Conservation (phyloP, 2,113 vertebrate genomes). For the Etia nguti region DNA sequence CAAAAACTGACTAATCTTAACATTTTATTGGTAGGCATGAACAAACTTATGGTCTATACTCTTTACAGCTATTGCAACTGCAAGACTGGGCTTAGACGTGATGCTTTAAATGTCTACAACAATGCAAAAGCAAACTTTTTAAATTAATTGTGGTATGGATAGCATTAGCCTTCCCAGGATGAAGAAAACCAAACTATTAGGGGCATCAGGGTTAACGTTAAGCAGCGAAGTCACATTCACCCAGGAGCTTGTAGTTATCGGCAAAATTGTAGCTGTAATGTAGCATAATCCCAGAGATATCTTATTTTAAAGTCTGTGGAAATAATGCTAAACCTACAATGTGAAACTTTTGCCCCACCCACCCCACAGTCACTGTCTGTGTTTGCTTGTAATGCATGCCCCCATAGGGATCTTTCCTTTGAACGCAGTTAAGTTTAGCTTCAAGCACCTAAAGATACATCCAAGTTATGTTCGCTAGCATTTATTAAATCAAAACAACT, state of each 20-base stretch:
- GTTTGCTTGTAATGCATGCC: neutral
- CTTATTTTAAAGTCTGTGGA: neutral
- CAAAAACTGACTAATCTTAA: neutral
- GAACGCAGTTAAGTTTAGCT: neutral
- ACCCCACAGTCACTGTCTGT: neutral
- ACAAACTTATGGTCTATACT: neutral
- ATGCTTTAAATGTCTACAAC: neutral
- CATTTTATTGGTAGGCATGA: neutral
- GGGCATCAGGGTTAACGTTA: neutral
- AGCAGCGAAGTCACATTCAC: neutral
- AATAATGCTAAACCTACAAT: neutral
- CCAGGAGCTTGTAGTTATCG: neutral
- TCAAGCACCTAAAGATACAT: neutral
- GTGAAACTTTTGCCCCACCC: neutral
- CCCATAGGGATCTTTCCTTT: neutral
- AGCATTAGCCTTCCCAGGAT: neutral
- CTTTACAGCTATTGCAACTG: neutral
- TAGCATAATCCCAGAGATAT: neutral
- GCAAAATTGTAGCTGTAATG: neutral
- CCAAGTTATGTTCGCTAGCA: neutral
- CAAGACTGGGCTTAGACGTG: neutral
- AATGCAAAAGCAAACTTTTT: neutral
- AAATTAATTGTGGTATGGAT: accelerated
- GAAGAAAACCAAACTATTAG: neutral
- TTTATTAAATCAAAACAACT: neutral